Base-by-base conservation (phyloP, 2,888 invertebrate genomes). In the Megalurothrips usitatus region DNA sequence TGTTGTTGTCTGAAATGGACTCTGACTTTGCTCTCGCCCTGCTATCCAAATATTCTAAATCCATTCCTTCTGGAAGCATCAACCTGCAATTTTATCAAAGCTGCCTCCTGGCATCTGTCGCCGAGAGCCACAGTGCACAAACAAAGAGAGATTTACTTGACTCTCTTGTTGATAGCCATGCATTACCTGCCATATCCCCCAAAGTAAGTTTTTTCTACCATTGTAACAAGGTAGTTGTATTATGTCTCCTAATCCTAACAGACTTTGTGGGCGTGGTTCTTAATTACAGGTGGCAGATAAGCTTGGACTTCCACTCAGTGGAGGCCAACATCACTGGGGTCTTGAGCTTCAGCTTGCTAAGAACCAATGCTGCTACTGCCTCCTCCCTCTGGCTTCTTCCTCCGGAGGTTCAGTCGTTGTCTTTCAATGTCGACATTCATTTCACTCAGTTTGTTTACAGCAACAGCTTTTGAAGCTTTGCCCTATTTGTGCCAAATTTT, bases 391-490 rank as follows among this genome's bases (percentile, higher is more conserved):
- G 26, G 1, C 68, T 8, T 75, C 68, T 8, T 75, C 12, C 12
- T 75, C 68, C 8, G 68, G 68, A 23, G 68, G 68, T 26, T 75
- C 68, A 10, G 68, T 75, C 1, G 12, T 75, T 12, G 26, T 23
- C 12, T 75, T 75, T 26, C 23, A 75, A 12, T 75, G 68, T 12
- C 23, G 23, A 26, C 68, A 75, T 26, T 75, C 68, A 8, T 75
- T 75, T 26, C 68, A 75, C 68, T 75, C 68, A 10, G 68, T 75
- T 4, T 75, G 68, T 75, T 4, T 26, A 10, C 68, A 75, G 26
- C n/a, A 75, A 75, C 68, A 75, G 26, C 68, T 23, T 75, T 75
- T 75, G 4, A 75, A 75, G 68, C 23, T 26, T 12, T 75, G 68
- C 12, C 68, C 68, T 10, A 75, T 75, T 26, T 75, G 68, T 26